Base-by-base conservation (phyloP, 2,888 invertebrate species). In the Rhagonycha fulva region DNA sequence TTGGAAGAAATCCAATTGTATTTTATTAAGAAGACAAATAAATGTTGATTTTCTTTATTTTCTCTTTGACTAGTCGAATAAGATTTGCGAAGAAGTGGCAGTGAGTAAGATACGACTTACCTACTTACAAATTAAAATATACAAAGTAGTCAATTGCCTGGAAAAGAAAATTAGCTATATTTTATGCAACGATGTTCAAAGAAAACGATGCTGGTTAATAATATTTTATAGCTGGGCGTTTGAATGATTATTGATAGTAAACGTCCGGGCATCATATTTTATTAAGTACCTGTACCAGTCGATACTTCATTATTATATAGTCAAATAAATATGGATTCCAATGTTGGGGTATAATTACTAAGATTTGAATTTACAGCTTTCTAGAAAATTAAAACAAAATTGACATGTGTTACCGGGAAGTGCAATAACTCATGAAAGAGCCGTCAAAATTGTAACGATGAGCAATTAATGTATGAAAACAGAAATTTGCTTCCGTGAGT, bases 1-100 rank as follows among this genome's bases (percentile, higher is more conserved):
- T 89, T 93, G 83, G 89, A 92, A 72, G 90, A 91, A 82, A 93
- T 93, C 82, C 93, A 93, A 83, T 90, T 91, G 23, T 70, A 80
- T 74, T 68, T 80, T n/a, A 70, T 72, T 12, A 70, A 47, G n/a
- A 24, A 24, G 26, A 66, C 63, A 5, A 66, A 23, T 19, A 24
- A 66, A 24, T 4, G 24, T 11, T 66, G 5, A 66, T 5, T 12
- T 63, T 63, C 24, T 24, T n/a, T 1, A 26, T 11, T 66, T 14
- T 12, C 5, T 9, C 23, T 47, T n/a, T 47, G n/a, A 12, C n/a
- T 66, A 14, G 9, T 61, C 9, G 3, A 3, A 14, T 9, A 61
- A 4, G n/a, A 61, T 12, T 61, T 10, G 4, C 61, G 47, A 47
- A 2, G 1, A 47, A 47, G 12, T 47, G 19, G 19, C 19, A 19